Evolutionary conservation across 2,113 vertebrate species (phyloP).

Genomic region (Aspidoscelis tigris): DNA sequence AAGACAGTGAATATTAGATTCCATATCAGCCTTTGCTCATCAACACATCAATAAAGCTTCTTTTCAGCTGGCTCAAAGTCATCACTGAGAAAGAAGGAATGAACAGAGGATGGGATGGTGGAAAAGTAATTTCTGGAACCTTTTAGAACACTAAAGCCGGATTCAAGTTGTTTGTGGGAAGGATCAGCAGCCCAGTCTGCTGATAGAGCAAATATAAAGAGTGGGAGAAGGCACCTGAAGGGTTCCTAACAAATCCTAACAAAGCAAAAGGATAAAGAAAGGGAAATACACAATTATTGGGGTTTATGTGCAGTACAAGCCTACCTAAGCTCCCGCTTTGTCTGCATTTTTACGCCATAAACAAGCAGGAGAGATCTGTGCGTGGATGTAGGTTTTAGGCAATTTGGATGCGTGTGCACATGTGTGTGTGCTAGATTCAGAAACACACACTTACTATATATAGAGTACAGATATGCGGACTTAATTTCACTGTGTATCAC

Average conservation of each 20-base stretch:
- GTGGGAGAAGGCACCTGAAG: neutral
- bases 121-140: slow-evolving; percentile 48
- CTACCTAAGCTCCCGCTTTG: neutral
- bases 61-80: slow-evolving; percentile 34
- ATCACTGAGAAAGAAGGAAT: slow-evolving; percentile 39
- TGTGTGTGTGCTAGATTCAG: neutral
- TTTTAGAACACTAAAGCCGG: slow-evolving; percentile 46
- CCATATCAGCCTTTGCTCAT: neutral
- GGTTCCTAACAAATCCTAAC: slow-evolving; percentile 21
- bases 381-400: neutral
- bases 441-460: neutral
- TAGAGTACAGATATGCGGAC: neutral
- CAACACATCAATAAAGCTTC: neutral
- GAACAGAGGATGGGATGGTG: slow-evolving; percentile 32
- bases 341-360: neutral
- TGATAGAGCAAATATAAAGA: slow-evolving; percentile 17
- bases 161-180: slow-evolving; percentile 54
- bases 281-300: slow-evolving; percentile 2
- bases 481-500: too few species aligned
- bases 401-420: neutral
- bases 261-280: neutral
- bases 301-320: neutral
- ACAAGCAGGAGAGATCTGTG: neutral
- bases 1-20: slow-evolving; percentile 4
- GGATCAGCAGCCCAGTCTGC: slow-evolving; percentile 42